Base-by-base conservation (phyloP, 1,140 invertebrate genomes). In the Pararge aegeria region DNA sequence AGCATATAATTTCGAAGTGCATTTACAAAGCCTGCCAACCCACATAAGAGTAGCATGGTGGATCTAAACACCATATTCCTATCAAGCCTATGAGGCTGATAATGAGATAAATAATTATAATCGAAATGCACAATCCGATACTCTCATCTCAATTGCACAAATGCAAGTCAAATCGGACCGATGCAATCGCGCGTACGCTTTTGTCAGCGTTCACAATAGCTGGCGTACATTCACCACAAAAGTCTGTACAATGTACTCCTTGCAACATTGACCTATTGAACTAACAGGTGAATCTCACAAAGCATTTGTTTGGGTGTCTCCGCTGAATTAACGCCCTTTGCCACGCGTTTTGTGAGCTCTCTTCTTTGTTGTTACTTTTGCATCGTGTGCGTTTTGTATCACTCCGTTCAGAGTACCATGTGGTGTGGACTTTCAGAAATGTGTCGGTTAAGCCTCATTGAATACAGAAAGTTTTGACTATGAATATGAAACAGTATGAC, bases 201-300 rank as follows among this genome's bases (percentile, higher is more conserved):
- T 88, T 86, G 83, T 86, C 75, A 76, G 75, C 34, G 55, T 42
- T 49, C 65, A 83, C 79, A 83, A 85, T 82, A 64, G 69, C 73
- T 75, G 73, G 80, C 80, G 75, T 77, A 69, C 66, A 85, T 85
- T 83, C 82, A 86, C 75, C 79, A 80, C 80, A 86, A 83, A 86
- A 87, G 77, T 87, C 73, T 83, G 78, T 84, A 42, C 71, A 70
- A 80, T 80, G 80, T 81, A 78, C 80, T 85, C 79, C 80, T 80
- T 82, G 71, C 72, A 83, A 85, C 83, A 86, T 83, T 88, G 85
- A 86, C 83, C 83, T 83, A 88, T 84, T 86, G 83, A 83, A 78
- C 80, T 79, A 82, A 83, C 80, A 85, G 82, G 81, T 84, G 80
- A 46, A 46, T 46, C 44, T 78, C 68, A 81, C 78, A 80, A 81